Evolutionary conservation across 2,888 invertebrate species (phyloP).

Genomic region (Acholoe squamosa): DNA sequence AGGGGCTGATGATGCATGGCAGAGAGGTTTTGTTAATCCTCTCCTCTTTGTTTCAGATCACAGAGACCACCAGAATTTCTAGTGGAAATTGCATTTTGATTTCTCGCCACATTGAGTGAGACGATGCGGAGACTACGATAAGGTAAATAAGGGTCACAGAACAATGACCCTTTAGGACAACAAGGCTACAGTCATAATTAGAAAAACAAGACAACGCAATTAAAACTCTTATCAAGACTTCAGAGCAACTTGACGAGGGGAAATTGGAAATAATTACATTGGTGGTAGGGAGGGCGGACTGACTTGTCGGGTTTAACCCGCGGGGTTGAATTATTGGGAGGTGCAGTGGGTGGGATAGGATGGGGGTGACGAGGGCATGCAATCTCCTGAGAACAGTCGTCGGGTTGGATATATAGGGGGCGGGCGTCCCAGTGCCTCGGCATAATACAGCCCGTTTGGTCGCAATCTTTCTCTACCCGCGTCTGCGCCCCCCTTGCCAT

Average conservation of each 20-base stretch:
- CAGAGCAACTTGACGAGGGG: slow-evolving; percentile 30
- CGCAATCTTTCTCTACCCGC: neutral
- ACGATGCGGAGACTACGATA: slow-evolving; percentile 11
- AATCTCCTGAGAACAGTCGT: slow-evolving; percentile 8
- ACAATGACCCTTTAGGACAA: neutral
- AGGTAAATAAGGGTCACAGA: slow-evolving; percentile 27
- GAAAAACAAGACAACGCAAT: slow-evolving; percentile 41
- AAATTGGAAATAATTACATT: slow-evolving; percentile 27
- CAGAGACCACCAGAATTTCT: too few species aligned
- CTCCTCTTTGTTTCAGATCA: too few species aligned
- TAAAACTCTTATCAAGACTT: slow-evolving; percentile 41
- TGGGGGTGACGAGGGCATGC: neutral
- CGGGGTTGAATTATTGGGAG: neutral
- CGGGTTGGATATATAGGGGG: neutral
- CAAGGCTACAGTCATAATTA: slow-evolving; percentile 17
- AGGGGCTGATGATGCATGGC: too few species aligned
- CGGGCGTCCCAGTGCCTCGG: neutral
- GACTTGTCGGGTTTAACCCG: neutral
- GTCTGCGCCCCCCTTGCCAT: neutral
- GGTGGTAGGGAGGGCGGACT: neutral
- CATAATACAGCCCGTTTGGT: neutral
- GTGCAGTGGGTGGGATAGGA: neutral
- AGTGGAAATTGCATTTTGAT: neutral
- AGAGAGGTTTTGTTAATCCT: too few species aligned
- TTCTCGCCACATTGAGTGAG: neutral